phyloP scores from a whole-genome alignment of 2,888 invertebrate species.

The Temnothorax ravouxi region DNA sequence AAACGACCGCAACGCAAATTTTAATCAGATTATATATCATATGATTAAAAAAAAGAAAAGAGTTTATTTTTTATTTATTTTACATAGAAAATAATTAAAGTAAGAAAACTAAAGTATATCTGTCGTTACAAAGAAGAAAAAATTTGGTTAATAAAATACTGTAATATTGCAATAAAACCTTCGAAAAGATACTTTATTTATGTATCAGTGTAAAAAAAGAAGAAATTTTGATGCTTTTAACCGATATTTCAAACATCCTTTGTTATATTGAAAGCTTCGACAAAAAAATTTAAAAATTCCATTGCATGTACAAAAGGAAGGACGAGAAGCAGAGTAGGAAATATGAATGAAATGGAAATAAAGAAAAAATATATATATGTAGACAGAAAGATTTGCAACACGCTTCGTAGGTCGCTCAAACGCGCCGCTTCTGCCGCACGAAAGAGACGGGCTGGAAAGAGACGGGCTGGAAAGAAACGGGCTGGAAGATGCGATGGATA shows the following conservation, averaged over 20 bases:
- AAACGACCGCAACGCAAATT: not conserved
- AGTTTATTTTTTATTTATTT: not conserved
- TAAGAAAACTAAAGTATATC: not conserved
- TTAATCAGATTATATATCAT: not conserved
- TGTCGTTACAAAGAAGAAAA: not conserved
- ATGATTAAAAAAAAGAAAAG: not conserved
- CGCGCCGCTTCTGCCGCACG: constrained; percentile 53
- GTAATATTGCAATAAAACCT: not conserved
- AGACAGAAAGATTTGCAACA: constrained; percentile 4
- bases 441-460: constrained; percentile 66
- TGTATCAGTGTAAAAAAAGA: constrained; percentile 5
- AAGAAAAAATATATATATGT: not conserved
- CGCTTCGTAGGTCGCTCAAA: constrained; percentile 58
- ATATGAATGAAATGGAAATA: constrained; percentile 10
- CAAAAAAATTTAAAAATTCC: constrained; percentile 4
- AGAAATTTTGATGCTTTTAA: not conserved
- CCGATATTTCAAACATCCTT: constrained; percentile 19
- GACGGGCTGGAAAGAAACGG: constrained; percentile 66
- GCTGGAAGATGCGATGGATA: constrained; percentile 70
- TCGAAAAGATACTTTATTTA: not conserved
- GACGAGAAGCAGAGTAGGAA: not conserved
- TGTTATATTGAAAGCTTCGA: constrained; percentile 20
- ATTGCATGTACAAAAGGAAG: not conserved
- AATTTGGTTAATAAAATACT: not conserved
- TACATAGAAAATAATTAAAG: not conserved